phyloP scores from a whole-genome alignment of 1,140 invertebrate genomes.

The Drosophila melanica region DNA sequence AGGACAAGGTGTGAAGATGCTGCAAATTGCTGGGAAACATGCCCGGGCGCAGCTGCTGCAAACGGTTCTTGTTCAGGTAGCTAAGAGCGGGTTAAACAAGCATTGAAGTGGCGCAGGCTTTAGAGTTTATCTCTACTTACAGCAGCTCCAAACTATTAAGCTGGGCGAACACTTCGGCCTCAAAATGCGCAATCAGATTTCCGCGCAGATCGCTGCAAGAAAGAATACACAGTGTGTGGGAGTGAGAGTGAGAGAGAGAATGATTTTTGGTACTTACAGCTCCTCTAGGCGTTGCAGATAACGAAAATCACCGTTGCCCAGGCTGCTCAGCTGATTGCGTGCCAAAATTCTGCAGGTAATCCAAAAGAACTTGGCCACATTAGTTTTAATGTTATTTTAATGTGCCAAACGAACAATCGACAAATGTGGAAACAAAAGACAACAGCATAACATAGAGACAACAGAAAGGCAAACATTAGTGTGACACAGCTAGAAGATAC shows the following conservation, averaged over 20 bases:
- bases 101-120: background rate
- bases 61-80: conserved; percentile 73
- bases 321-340: conserved; percentile 68
- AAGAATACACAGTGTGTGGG: background rate
- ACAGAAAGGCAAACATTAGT: too few species aligned
- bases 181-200: conserved; percentile 78
- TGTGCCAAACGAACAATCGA: conserved; percentile 47
- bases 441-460: conserved; percentile 29
- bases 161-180: conserved; percentile 64
- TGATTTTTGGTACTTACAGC: conserved; percentile 73
- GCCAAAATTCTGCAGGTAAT: conserved; percentile 73
- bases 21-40: conserved; percentile 67
- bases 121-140: conserved; percentile 70
- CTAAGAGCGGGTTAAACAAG: conserved; percentile 22
- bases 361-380: conserved; percentile 26
- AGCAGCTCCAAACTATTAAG: conserved; percentile 76
- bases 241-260: too few species aligned
- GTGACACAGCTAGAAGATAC: too few species aligned
- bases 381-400: conserved; percentile 66
- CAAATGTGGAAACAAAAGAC: conserved; percentile 20
- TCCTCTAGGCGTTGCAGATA: conserved; percentile 76
- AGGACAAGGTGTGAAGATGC: conserved; percentile 77
- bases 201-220: conserved; percentile 81
- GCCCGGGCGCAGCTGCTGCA: conserved; percentile 48
- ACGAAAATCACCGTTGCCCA: conserved; percentile 67